Conservation (phyloP, 2,113 vertebrate species). For the Connochaetes taurinus region DNA sequence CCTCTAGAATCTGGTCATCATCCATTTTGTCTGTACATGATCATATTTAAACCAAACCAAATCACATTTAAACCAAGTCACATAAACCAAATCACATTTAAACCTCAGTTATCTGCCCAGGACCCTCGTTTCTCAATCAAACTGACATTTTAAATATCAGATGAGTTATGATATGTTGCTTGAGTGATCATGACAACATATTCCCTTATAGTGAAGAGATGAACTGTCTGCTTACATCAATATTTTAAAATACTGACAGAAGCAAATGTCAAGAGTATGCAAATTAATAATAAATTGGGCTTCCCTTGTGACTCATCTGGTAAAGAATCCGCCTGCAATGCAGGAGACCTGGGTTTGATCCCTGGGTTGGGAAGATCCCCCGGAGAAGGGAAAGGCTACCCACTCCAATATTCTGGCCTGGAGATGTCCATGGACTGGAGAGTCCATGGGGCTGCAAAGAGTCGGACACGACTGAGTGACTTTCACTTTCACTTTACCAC, state of each 20-base stretch:
- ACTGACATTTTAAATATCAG: conserved; percentile 52
- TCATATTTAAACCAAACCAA: neutral
- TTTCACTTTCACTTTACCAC: neutral
- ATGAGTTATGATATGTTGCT: conserved; percentile 41
- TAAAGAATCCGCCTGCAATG: neutral
- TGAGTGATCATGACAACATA: conserved; percentile 31
- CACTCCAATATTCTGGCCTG: neutral
- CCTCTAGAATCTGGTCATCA: neutral
- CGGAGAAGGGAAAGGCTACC: neutral
- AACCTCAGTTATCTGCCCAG: neutral
- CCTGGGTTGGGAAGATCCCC: neutral
- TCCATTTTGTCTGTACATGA: neutral
- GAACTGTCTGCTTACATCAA: conserved; percentile 22
- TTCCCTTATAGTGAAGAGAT: conserved; percentile 9
- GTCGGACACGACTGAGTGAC: neutral
- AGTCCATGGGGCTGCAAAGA: neutral
- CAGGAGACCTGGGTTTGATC: neutral
- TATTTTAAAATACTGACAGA: conserved; percentile 39
- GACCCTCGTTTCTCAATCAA: conserved; percentile 44
- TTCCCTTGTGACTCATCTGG: neutral
- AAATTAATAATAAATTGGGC: conserved; percentile 36
- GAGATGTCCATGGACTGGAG: neutral
- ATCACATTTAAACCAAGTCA: neutral
- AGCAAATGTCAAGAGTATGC: neutral
- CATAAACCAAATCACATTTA: conserved; percentile 25